phyloP scores from a whole-genome alignment of 2,888 invertebrate genomes.

The Fragum fragum region DNA sequence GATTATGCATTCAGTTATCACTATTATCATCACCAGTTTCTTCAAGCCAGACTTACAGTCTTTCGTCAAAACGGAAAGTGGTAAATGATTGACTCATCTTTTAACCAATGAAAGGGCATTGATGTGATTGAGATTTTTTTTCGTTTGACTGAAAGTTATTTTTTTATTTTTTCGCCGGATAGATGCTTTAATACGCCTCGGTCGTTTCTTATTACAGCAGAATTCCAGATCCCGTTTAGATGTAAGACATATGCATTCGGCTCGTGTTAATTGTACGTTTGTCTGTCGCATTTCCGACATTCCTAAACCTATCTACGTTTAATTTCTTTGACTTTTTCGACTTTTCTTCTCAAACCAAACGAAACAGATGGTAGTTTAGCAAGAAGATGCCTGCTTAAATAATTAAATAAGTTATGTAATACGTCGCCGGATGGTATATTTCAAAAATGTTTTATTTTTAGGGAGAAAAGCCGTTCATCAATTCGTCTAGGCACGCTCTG shows the following conservation, averaged over 20 bases:
- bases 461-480: slow-evolving; percentile 6
- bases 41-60: too few relatives aligned
- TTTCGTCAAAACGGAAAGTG: too few relatives aligned
- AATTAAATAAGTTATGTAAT: slow-evolving; percentile 28
- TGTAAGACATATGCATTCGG: slow-evolving; percentile 13
- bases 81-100: too few relatives aligned
- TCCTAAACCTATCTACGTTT: slow-evolving; percentile 8
- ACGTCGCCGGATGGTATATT: slow-evolving; percentile 19
- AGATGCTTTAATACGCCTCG: background rate
- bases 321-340: slow-evolving; percentile 27
- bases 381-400: slow-evolving; percentile 12
- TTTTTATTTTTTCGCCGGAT: background rate
- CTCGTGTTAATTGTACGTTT: slow-evolving; percentile 20
- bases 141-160: too few relatives aligned
- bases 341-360: slow-evolving; percentile 3
- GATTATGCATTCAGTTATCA: too few relatives aligned
- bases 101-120: too few relatives aligned
- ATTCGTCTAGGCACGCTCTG: slow-evolving; percentile 5
- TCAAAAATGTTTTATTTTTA: slow-evolving; percentile 19
- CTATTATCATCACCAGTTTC: too few relatives aligned
- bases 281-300: slow-evolving; percentile 29
- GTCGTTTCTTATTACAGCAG: background rate
- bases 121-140: too few relatives aligned
- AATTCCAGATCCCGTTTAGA: background rate
- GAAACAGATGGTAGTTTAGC: slow-evolving; percentile 21